Conservation (phyloP, 2,888 invertebrate genomes). For the Metallyticus violacea region DNA sequence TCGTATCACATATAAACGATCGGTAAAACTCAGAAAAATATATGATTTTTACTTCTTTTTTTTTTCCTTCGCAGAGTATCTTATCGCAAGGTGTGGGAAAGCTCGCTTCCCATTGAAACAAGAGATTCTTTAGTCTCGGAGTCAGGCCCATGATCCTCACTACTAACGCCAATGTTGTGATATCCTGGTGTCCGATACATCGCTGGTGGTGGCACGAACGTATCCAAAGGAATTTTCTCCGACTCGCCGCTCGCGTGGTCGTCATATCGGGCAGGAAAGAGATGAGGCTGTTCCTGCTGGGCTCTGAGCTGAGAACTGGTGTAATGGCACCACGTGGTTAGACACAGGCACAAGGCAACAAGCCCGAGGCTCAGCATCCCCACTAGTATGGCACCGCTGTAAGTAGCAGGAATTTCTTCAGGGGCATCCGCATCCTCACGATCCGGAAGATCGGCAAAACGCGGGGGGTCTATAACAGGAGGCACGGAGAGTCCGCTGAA, state of each 20-base stretch:
- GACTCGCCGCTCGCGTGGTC: neutral
- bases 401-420: constrained; percentile 24
- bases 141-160: neutral
- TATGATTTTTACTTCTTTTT: too few species aligned
- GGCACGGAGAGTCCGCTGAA: too few species aligned
- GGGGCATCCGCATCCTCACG: constrained; percentile 15
- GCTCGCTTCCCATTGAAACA: neutral
- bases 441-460: constrained; percentile 22
- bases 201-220: constrained; percentile 20
- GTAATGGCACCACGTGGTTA: constrained; percentile 22
- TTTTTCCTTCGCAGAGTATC: too few species aligned
- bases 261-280: neutral
- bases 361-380: constrained; percentile 20
- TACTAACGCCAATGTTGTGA: neutral
- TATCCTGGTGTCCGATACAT: constrained; percentile 24
- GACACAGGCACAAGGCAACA: constrained; percentile 13
- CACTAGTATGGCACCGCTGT: constrained; percentile 22
- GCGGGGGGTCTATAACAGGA: neutral
- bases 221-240: constrained; percentile 23
- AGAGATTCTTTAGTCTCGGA: neutral
- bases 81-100: neutral
- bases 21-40: too few species aligned
- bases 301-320: neutral
- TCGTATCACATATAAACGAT: too few species aligned
- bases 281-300: neutral